Percentiles rank a stretch among this genome's conserved stretches.
Evolutionary conservation across 1,140 invertebrate genomes (phyloP).

Genomic region (Hyphantria cunea): DNA sequence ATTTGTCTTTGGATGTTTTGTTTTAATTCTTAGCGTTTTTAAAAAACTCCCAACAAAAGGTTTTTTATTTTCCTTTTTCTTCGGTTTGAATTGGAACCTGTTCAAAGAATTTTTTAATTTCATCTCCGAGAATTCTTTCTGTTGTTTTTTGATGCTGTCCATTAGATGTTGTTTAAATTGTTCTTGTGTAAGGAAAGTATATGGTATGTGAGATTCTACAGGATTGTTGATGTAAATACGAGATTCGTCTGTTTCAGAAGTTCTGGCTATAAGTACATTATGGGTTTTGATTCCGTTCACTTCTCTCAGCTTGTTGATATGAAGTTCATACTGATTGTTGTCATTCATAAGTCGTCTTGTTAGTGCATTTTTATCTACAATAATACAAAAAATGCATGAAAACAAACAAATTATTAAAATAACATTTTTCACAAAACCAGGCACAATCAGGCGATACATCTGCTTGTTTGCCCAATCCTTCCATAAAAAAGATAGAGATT

Average conservation of each 20-base stretch:
- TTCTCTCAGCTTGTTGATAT: slow-evolving; percentile 62
- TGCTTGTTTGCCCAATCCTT: no score
- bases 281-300: slow-evolving; percentile 67
- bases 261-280: slow-evolving; percentile 48
- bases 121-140: slow-evolving; percentile 13
- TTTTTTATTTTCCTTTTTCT: no score
- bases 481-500: no score
- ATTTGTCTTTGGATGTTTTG: no score
- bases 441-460: no score
- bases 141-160: slow-evolving; percentile 39
- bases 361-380: slow-evolving; percentile 1
- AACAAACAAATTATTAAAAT: no score
- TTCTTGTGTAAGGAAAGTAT: slow-evolving; percentile 57
- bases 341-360: slow-evolving; percentile 27
- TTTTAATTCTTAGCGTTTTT: no score
- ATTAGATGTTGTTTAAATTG: slow-evolving; percentile 58
- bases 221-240: slow-evolving; percentile 71
- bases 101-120: neutral
- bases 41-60: no score
- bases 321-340: slow-evolving; percentile 45
- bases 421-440: no score
- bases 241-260: slow-evolving; percentile 26
- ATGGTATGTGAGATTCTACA: slow-evolving; percentile 60
- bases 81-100: no score
- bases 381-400: neutral